Evolutionary conservation across 2,888 invertebrate genomes (phyloP).

Genomic region (Melanargia galathea): DNA sequence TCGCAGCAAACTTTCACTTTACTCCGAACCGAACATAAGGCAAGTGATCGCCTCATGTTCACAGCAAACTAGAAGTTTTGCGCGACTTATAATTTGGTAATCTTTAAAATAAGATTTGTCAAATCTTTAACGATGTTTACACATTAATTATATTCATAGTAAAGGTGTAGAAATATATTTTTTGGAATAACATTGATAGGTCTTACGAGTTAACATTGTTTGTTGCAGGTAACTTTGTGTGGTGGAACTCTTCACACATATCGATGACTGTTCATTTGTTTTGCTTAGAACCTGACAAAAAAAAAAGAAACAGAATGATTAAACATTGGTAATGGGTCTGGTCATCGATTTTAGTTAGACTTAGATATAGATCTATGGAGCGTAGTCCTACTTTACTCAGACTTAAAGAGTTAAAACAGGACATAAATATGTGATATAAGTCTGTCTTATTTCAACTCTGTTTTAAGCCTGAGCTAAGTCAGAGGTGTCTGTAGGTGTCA

Average conservation of each 20-base stretch:
- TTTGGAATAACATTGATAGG: conserved; percentile 13
- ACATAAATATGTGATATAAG: too few species aligned
- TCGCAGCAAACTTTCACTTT: not conserved
- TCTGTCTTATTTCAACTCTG: too few species aligned
- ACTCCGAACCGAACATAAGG: not conserved
- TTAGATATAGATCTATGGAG: too few species aligned
- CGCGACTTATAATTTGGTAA: not conserved
- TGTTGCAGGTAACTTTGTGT: conserved; percentile 29
- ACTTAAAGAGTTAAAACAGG: too few species aligned
- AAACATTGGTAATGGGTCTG: not conserved
- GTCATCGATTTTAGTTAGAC: too few species aligned
- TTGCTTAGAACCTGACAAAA: conserved; percentile 25
- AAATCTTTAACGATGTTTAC: conserved; percentile 16
- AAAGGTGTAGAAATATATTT: conserved; percentile 17
- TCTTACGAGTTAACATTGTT: conserved; percentile 20
- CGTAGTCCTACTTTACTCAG: too few species aligned
- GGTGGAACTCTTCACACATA: not conserved
- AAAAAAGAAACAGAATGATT: not conserved
- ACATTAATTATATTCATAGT: conserved; percentile 6
- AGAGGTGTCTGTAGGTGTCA: too few species aligned
- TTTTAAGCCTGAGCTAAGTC: too few species aligned
- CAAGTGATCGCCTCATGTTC: not conserved
- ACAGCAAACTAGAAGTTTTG: not conserved
- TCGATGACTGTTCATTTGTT: conserved; percentile 3
- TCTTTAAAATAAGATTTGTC: conserved; percentile 1